Base-by-base conservation (phyloP, 2,888 invertebrate species). In the Tinea semifulvella region DNA sequence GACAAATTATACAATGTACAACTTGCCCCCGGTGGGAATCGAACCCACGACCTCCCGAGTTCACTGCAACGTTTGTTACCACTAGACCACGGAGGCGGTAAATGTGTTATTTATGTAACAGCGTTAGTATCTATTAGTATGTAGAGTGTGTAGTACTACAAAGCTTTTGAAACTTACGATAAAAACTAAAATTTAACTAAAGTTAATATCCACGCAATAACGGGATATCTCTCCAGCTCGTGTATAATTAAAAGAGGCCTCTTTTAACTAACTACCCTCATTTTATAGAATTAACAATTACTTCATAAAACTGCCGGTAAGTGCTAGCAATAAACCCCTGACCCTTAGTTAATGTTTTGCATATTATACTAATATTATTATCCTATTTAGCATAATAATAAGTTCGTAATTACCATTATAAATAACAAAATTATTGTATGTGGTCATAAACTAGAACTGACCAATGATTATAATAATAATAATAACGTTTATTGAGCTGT, bases 131-230 rank as follows among this genome's bases (percentile, higher is more conserved):
- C n/a, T n/a, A n/a, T n/a, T n/a, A n/a, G n/a, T n/a, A n/a, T n/a
- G n/a, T n/a, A n/a, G n/a, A n/a, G n/a, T n/a, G n/a, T n/a, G n/a
- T n/a, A n/a, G n/a, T n/a, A n/a, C n/a, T n/a, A n/a, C n/a, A n/a
- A n/a, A n/a, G n/a, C n/a, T n/a, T n/a, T n/a, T n/a, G n/a, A n/a
- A n/a, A n/a, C n/a, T n/a, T n/a, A n/a, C n/a, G n/a, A n/a, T n/a
- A 31, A 27, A 27, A 31, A 31, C 31, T 31, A 31, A 14, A 31
- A 31, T 13, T 7, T 14, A 31, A 31, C 31, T 31, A 31, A 31
- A 31, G 11, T 31, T 31, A 31, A 13, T 31, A 31, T 31, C 13
- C 13, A 31, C 31, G n/a, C 5, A 13, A 31, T 31, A 31, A 31
- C 7, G 14, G 2, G n/a, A n/a, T n/a, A 31, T 22, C 22, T 8